Percentiles rank a stretch among this genome's conserved stretches.
phyloP scores from a whole-genome alignment of 1,140 invertebrate genomes.

The Stenopsyche tienmushanensis region DNA sequence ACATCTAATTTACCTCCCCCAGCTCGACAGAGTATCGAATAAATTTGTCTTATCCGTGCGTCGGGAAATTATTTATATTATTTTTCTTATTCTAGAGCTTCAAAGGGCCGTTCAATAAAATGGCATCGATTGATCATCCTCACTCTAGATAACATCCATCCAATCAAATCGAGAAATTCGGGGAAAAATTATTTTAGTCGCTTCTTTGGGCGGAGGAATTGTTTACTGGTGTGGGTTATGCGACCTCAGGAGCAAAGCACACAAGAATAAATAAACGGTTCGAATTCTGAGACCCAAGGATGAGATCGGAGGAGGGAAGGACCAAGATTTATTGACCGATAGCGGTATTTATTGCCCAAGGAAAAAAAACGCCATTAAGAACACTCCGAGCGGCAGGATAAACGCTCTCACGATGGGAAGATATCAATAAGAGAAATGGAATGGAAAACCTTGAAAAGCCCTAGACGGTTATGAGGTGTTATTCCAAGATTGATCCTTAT shows the following conservation, averaged over 20 bases:
- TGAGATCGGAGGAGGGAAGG: neutral
- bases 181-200: too few species aligned
- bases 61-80: too few species aligned
- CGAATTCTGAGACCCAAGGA: neutral
- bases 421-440: constrained; percentile 30
- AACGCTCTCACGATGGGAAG: constrained; percentile 10
- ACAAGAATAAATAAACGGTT: constrained; percentile 16
- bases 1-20: too few species aligned
- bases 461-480: constrained; percentile 22
- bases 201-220: too few species aligned
- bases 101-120: too few species aligned
- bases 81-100: too few species aligned
- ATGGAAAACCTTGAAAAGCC: constrained; percentile 9
- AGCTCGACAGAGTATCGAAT: too few species aligned
- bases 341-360: constrained; percentile 23
- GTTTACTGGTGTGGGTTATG: neutral
- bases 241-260: constrained; percentile 8
- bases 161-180: too few species aligned
- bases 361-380: constrained; percentile 15
- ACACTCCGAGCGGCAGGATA: constrained; percentile 4
- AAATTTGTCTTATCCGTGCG: too few species aligned
- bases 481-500: constrained; percentile 24
- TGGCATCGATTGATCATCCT: too few species aligned
- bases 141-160: too few species aligned
- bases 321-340: constrained; percentile 29